phyloP scores from a whole-genome alignment of 2,113 vertebrate species.

The Theristicus caerulescens region DNA sequence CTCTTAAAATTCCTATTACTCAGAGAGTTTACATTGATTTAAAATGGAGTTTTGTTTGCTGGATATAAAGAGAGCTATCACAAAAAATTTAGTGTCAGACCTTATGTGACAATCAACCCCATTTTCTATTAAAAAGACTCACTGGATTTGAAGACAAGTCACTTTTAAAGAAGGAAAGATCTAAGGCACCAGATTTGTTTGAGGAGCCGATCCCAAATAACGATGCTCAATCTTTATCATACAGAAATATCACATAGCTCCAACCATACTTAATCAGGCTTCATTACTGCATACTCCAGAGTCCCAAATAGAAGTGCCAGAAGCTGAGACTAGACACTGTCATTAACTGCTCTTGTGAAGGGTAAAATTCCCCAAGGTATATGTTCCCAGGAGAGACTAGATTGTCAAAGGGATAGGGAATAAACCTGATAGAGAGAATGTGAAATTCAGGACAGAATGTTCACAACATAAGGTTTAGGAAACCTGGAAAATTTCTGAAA shows the following conservation, averaged over 20 bases:
- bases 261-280: background rate
- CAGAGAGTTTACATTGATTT: conserved; percentile 39
- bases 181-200: background rate
- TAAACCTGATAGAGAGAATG: background rate
- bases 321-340: background rate
- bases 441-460: background rate
- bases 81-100: background rate
- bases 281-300: background rate
- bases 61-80: background rate
- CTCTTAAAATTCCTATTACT: conserved; percentile 12
- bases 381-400: background rate
- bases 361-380: background rate
- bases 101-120: background rate
- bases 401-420: background rate
- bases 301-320: background rate
- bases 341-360: background rate
- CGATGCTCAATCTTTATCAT: background rate
- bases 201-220: background rate
- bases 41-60: conserved; percentile 16
- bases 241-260: background rate
- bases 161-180: background rate
- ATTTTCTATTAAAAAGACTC: background rate
- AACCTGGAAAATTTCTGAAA: background rate
- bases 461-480: background rate
- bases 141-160: background rate